A percentile compares a stretch with the other conserved stretches of the same genome.
phyloP scores from a whole-genome alignment of 2,888 invertebrate species.

The Euzophera pinguis region DNA sequence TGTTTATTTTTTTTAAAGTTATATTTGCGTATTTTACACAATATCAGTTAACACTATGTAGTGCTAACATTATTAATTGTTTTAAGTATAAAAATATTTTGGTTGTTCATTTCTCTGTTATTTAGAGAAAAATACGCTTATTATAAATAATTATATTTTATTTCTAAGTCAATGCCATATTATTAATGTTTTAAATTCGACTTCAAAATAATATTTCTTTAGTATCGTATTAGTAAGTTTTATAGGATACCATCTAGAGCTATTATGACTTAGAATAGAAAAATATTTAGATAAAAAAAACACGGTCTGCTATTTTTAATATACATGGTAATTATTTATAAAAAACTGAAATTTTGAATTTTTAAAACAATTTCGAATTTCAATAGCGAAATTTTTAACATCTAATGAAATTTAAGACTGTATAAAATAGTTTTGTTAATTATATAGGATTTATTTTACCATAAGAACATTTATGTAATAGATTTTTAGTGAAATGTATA shows the following conservation, averaged over 20 bases:
- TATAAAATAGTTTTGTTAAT: slow-evolving; percentile 32
- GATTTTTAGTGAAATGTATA: slow-evolving; percentile 13
- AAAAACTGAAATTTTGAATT: slow-evolving; percentile 27
- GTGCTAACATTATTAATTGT: neutral
- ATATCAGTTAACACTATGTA: no score
- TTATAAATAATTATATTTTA: slow-evolving; percentile 55
- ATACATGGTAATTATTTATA: slow-evolving; percentile 36
- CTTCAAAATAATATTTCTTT: slow-evolving; percentile 13
- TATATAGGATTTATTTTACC: slow-evolving; percentile 22
- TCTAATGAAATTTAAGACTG: slow-evolving; percentile 63
- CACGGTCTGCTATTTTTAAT: slow-evolving; percentile 28
- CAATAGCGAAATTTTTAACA: slow-evolving; percentile 26
- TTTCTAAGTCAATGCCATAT: slow-evolving; percentile 66
- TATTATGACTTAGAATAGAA: slow-evolving; percentile 24
- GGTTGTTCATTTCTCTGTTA: slow-evolving; percentile 21
- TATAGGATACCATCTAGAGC: neutral
- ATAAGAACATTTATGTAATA: slow-evolving; percentile 4
- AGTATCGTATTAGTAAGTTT: neutral
- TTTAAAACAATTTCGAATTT: slow-evolving; percentile 24
- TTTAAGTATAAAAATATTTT: slow-evolving; percentile 14
- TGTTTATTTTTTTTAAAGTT: neutral
- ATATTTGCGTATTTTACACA: neutral
- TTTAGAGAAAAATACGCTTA: slow-evolving; percentile 59
- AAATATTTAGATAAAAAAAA: slow-evolving; percentile 29
- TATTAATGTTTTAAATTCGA: slow-evolving; percentile 24